Evolutionary conservation across 53 echinoderm and acorn worm genomes (phyloP), one percentile per base, ranked within the genome.

Genomic region (Holothuria leucospilota): DNA sequence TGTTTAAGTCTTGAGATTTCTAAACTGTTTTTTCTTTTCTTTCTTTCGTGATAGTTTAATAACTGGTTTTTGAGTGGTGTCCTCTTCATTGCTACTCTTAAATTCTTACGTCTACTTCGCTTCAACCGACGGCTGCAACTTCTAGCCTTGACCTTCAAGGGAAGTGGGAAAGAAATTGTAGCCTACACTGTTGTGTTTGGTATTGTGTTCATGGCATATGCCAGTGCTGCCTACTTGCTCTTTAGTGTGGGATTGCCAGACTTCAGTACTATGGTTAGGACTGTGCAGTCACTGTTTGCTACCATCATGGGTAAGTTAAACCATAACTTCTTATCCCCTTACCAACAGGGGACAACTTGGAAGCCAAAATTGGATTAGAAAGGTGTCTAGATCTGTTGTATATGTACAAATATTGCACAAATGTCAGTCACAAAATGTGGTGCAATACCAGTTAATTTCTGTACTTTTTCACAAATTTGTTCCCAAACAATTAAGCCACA

Each of bases 51-150:
- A 24, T 39, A 97, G 98, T 63, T 95, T 27, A 93, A 90, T 30
- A 88, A 78, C 63, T 97, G 88, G 86, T 68, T 90, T 77, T 63
- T 91, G 0, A 88, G 91, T 79, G 63, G 88, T 1, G 93, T 97
- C 26, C 88, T 95, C 41, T 97, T 95, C 85, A 86, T 97, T 27
- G 91, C 88, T 63, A 95, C 87, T 67, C 29, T 97, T 70, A 97
- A 97, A 84, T 95, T 97, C 85, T 62, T 97, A 60, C 87, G 91
- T 13, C 88, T 97, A 24, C 90, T 97, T 2, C 87, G 95, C 34
- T 97, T 97, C 89, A 97, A 97, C 85, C 90, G 90, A 2, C 93
- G 95, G 53, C 89, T 97, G 34, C 92, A 93, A 49, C 77, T 97
- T 59, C 86, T 97, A 52, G 91, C 93, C 52, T 60, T 93, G 79